Evolutionary conservation across 2,113 vertebrate species (phyloP), one percentile per base, ranked within the genome.

Genomic region (Macaca mulatta): DNA sequence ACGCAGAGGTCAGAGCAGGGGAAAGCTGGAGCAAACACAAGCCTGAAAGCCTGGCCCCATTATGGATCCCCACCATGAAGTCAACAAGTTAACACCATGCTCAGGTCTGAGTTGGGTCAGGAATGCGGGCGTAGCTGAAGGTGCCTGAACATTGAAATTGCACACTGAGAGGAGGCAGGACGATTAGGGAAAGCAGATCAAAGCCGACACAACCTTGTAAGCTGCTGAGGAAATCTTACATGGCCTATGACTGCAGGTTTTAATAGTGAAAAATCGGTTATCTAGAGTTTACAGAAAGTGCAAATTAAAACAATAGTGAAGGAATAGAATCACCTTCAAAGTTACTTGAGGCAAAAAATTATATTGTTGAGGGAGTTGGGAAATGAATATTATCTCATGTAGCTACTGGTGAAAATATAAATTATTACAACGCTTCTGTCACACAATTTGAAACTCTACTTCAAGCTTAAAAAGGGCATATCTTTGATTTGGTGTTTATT

Each of bases 141-240:
- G 16, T 59, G 25, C 30, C 40, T 72, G 61, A 61, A 38, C 10
- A 25, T 20, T 8, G 0, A 12, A 5, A 45, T 59, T 5, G 75
- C 45, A 22, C 45, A 3, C 9, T 0, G 0, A 8, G 22, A 35
- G 32, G 80, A 90, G 1, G 14, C 4, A 9, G 20, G 55, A 40
- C 6, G 11, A 10, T 4, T 13, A 38, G 13, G 32, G 45, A 55
- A 22, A 59, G 55, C 38, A 10, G 6, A 27, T 7, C 11, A 6
- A 69, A 40, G 25, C 32, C 22, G 0, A 3, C 18, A 14, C 6
- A 4, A 3, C n/a, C 57, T 77, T 27, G 30, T 6, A 7, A 52
- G n/a, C 20, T 75, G 67, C 11, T 12, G 35, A 50, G 32, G n/a
- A 80, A 81, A 64, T 32, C 57, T 23, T 32, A 59, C 2, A 43